Conservation (phyloP, 2,888 invertebrate genomes). For the Ryuthela nishihirai region DNA sequence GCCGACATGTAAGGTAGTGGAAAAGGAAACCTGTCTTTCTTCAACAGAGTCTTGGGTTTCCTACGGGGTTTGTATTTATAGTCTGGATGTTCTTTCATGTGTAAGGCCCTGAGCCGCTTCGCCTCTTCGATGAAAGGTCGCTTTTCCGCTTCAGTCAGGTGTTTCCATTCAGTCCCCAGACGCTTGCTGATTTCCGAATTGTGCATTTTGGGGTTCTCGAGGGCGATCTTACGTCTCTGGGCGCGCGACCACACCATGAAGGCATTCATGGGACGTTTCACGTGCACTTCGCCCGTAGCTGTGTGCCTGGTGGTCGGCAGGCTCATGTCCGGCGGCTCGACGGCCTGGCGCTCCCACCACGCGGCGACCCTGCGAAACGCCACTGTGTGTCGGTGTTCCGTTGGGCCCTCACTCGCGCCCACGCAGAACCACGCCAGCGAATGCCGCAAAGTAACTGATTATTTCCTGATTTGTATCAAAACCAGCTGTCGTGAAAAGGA, state of each 20-base stretch:
- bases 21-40: constrained; percentile 85
- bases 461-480: too few relatives aligned
- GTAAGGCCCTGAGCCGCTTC: constrained; percentile 53
- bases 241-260: constrained; percentile 57
- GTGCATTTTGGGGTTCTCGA: constrained; percentile 56
- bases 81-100: constrained; percentile 55
- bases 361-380: constrained; percentile 35
- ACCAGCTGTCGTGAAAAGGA: too few relatives aligned
- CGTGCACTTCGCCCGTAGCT: constrained; percentile 44
- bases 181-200: constrained; percentile 55
- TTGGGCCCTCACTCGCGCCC: constrained; percentile 21
- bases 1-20: constrained; percentile 69
- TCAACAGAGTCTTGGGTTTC: constrained; percentile 48
- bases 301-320: constrained; percentile 36
- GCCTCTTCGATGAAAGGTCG: constrained; percentile 55
- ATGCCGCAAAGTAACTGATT: neutral
- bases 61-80: constrained; percentile 52
- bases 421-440: neutral
- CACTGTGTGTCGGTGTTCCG: constrained; percentile 21
- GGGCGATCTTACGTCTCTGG: constrained; percentile 54
- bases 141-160: constrained; percentile 52
- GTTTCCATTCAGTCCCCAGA: constrained; percentile 54
- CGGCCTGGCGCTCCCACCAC: constrained; percentile 28
- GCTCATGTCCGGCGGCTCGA: constrained; percentile 28
- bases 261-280: constrained; percentile 55